Evolutionary conservation across 2,113 vertebrate species (phyloP).

Genomic region (Larimichthys crocea): DNA sequence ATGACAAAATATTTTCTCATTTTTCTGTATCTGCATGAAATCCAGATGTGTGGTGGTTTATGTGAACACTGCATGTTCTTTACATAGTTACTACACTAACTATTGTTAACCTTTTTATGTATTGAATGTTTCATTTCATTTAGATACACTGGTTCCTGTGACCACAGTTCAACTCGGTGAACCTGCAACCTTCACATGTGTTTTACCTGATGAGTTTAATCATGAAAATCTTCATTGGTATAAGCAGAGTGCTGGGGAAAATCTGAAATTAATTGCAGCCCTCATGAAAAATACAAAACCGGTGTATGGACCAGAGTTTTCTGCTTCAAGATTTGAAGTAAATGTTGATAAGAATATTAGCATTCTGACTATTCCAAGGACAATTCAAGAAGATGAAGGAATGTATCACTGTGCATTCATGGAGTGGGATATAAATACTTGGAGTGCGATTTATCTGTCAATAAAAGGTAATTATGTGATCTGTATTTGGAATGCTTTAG

Average conservation of each 20-base stretch:
- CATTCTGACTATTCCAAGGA: slow-evolving; percentile 26
- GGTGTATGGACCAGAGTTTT: neutral
- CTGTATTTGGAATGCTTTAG: neutral
- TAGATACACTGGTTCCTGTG: slow-evolving; percentile 33
- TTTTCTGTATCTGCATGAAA: no score
- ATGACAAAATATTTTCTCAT: no score
- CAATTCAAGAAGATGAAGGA: slow-evolving; percentile 39
- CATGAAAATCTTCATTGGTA: slow-evolving; percentile 8
- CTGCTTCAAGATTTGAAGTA: neutral
- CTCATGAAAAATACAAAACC: fast-evolving
- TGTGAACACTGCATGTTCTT: no score
- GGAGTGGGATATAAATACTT: neutral
- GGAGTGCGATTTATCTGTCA: slow-evolving; percentile 24
- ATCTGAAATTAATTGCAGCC: slow-evolving; percentile 1
- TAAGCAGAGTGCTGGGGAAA: slow-evolving; percentile 30
- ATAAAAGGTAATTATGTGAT: slow-evolving; percentile 39
- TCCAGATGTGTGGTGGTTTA: no score
- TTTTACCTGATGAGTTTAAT: fast-evolving
- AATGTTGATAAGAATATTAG: fast-evolving
- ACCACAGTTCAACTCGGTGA: slow-evolving; percentile 4
- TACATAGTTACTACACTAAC: neutral
- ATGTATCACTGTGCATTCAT: slow-evolving; percentile 50
- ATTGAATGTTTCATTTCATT: neutral
- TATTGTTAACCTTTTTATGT: fast-evolving
- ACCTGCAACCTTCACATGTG: slow-evolving; percentile 7